A percentile compares a stretch with the other conserved stretches of the same genome.
phyloP scores from a whole-genome alignment of 2,113 vertebrate species.

The Coptodon rendalli region DNA sequence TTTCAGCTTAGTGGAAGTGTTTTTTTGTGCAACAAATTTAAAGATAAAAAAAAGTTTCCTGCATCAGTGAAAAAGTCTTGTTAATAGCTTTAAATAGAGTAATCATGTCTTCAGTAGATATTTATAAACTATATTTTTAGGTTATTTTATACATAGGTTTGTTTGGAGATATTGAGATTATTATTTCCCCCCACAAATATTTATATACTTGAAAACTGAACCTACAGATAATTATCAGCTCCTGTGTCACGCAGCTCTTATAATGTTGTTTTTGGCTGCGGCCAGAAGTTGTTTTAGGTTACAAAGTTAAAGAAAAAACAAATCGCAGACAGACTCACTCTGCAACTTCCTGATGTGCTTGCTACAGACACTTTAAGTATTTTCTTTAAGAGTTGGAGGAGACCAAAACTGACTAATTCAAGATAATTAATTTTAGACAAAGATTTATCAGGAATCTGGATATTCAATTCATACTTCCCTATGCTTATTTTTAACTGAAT shows the following conservation, averaged over 20 bases:
- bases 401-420: not conserved
- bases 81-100: not conserved
- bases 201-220: not conserved
- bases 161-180: not conserved
- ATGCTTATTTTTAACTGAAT: not conserved
- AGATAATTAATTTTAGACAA: not conserved
- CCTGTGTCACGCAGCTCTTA: not conserved
- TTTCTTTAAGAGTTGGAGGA: not conserved
- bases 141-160: not conserved
- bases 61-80: fast-evolving
- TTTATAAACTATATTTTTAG: not conserved
- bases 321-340: not conserved
- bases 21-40: not conserved
- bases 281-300: not conserved
- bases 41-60: not conserved
- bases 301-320: not conserved
- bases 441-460: not conserved
- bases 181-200: not conserved
- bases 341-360: not conserved
- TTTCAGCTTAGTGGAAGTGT: not conserved
- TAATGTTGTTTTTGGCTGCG: not conserved
- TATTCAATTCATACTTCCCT: not conserved
- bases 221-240: not conserved
- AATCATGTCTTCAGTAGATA: not conserved
- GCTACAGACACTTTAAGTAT: not conserved